A percentile compares a stretch with the other conserved stretches of the same genome.
Evolutionary conservation across 53 echinoderm and acorn worm species (phyloP).

Genomic region (Paelopatides confundens): DNA sequence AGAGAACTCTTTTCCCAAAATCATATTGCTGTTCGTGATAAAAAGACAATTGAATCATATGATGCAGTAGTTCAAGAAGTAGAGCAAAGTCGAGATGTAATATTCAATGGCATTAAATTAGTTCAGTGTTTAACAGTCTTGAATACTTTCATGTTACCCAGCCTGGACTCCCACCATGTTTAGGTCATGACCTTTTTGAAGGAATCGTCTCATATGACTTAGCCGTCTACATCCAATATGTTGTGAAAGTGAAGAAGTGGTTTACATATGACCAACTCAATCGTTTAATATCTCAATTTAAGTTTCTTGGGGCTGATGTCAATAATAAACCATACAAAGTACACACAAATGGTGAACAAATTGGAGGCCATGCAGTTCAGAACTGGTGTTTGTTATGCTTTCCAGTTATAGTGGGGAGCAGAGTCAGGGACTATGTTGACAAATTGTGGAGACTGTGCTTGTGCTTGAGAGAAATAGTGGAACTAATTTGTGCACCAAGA

Average conservation of each 20-base stretch:
- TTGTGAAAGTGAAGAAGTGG: conserved; percentile 59
- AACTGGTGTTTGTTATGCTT: conserved; percentile 77
- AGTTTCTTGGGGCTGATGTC: conserved; percentile 57
- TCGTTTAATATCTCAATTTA: conserved; percentile 41
- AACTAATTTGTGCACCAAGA: conserved; percentile 49
- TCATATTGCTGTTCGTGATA: conserved; percentile 32
- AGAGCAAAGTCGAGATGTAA: conserved; percentile 4
- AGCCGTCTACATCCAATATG: conserved; percentile 64
- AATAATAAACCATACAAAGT: conserved; percentile 31
- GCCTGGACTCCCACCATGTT: conserved; percentile 73
- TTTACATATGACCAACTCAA: conserved; percentile 70
- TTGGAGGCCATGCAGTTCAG: conserved; percentile 76
- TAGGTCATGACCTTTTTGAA: conserved; percentile 79
- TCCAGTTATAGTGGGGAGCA: conserved; percentile 55
- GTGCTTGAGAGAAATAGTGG: conserved; percentile 38
- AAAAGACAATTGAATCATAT: conserved; percentile 57
- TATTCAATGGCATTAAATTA: conserved; percentile 71
- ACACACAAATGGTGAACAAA: conserved; percentile 57
- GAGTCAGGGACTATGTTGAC: conserved; percentile 57
- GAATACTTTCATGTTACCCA: conserved; percentile 67
- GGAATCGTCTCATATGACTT: conserved; percentile 70
- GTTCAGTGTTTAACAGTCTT: conserved; percentile 70
- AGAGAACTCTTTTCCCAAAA: conserved; percentile 1
- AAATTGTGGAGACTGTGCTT: conserved; percentile 45
- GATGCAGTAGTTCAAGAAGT: conserved; percentile 20